Base-by-base conservation (phyloP, 2,113 vertebrate species). In the Stegastes partitus region DNA sequence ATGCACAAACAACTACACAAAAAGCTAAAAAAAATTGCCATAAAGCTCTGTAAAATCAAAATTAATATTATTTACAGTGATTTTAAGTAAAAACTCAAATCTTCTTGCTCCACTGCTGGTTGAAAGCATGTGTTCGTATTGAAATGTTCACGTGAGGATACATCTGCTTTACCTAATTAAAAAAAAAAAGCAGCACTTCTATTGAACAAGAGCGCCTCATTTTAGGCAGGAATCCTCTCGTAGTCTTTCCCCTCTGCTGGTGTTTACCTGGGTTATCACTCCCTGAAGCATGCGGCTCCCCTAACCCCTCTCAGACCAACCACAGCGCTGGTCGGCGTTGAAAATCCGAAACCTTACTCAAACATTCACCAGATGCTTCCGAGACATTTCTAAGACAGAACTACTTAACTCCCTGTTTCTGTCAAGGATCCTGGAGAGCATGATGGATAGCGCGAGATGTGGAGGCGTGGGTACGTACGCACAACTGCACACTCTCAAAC, bases 381-480 rank as follows among this genome's bases (percentile, higher is more conserved):
- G 25, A n/a, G 57, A 74, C 64, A 69, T 77, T 44, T 74, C 11
- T 53, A 2, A 57, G 44, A 73, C 63, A 56, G 53, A 81, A 42
- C 31, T 42, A 50, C 31, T 79, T 62, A 1, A 83, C 59, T 75
- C 69, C 25, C 71, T 58, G 66, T 51, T 73, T 68, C 61, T 90
- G 78, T 86, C 80, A 75, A 74, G 58, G 66, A 34, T 81, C 62
- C 45, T 72, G 51, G 54, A 63, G 63, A 70, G 75, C 54, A 51
- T 59, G 85, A 86, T 77, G 75, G 76, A 86, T 85, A 71, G 53
- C 49, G 44, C 65, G 82, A 74, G 63, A 68, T n/a, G 54, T 56
- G 57, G 57, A 37, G 39, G 22, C 31, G 49, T 59, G 77, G 49
- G 50, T 21, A 50, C 55, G 44, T 21, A 78, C 64, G 31, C n/a